These are phyloP conservation scores for Cariama cristata DNA, from an alignment of 2,113 vertebrate species.

Conservation along the genomic window DNA sequence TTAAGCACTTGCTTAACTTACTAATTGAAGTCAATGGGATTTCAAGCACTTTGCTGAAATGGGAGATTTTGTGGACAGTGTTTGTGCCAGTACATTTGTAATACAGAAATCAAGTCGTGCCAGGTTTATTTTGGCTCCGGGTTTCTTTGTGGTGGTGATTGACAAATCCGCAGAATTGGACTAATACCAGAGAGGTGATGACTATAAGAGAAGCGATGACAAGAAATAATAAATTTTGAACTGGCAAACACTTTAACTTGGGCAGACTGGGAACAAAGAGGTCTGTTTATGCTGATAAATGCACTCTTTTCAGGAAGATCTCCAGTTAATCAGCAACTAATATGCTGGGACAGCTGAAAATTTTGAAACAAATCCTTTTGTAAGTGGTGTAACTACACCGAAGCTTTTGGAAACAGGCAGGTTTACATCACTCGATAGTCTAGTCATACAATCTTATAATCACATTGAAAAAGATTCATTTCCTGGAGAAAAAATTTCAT, in stretches of 20 bases:
- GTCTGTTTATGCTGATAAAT: conserved; percentile 31
- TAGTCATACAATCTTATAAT: conserved; percentile 36
- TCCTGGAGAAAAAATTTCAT: conserved; percentile 26
- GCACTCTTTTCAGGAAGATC: conserved; percentile 59
- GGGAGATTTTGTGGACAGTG: conserved; percentile 14
- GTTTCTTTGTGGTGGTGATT: conserved; percentile 60
- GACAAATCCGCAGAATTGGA: conserved; percentile 67
- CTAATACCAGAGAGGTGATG: conserved; percentile 55
- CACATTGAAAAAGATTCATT: conserved; percentile 26
- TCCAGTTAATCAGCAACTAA: conserved; percentile 36
- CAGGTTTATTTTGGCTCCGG: conserved; percentile 60
- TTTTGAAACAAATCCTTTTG: conserved; percentile 8
- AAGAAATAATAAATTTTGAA: conserved; percentile 60
- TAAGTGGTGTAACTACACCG: neutral
- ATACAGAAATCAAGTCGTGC: conserved; percentile 37
- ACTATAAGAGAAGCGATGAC: conserved; percentile 46
- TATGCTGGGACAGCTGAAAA: conserved; percentile 53
- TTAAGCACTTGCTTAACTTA: conserved; percentile 55
- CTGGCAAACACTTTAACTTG: conserved; percentile 14
- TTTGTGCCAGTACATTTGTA: conserved; percentile 55
- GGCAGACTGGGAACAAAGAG: conserved; percentile 21
- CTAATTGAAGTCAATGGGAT: conserved; percentile 58
- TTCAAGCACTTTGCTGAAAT: conserved; percentile 58
- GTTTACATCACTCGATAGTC: conserved; percentile 19
- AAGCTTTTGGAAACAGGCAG: neutral